A percentile compares a stretch with the other conserved stretches of the same genome.
phyloP scores from a whole-genome alignment of 2,888 invertebrate species.

The Parnassius glacialis region DNA sequence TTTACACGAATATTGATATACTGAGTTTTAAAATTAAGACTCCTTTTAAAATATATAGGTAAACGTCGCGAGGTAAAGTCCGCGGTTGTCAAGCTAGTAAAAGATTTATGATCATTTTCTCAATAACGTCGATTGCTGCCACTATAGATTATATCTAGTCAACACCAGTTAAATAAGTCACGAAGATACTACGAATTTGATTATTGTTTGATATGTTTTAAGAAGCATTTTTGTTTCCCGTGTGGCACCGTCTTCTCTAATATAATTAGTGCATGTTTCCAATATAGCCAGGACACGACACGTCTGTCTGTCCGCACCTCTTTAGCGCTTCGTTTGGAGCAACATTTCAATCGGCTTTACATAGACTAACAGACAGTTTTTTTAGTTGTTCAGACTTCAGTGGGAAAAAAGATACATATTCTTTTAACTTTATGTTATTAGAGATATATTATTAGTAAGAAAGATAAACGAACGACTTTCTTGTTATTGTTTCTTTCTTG shows the following conservation, averaged over 20 bases:
- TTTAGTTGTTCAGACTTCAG: background rate
- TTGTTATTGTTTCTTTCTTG: too few relatives aligned
- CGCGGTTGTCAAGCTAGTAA: too few relatives aligned
- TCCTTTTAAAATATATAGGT: too few relatives aligned
- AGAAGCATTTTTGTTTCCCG: conserved; percentile 18
- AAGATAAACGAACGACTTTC: too few relatives aligned
- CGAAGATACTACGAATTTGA: conserved; percentile 5
- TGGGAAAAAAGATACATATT: too few relatives aligned
- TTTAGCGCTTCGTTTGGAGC: conserved; percentile 53
- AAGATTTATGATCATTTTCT: conserved; percentile 1
- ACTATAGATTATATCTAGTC: conserved; percentile 15
- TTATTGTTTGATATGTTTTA: conserved; percentile 15
- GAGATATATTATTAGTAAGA: too few relatives aligned
- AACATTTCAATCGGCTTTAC: conserved; percentile 45
- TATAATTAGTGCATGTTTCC: conserved; percentile 32
- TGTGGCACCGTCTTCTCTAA: conserved; percentile 20
- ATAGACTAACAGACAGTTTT: conserved; percentile 30
- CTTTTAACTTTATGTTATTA: too few relatives aligned
- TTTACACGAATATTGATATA: too few relatives aligned
- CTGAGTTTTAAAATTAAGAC: too few relatives aligned
- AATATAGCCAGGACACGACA: conserved; percentile 32
- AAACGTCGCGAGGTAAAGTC: too few relatives aligned
- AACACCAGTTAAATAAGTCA: conserved; percentile 23
- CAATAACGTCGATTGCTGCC: conserved; percentile 23
- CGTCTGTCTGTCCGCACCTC: conserved; percentile 43